These are phyloP conservation scores for Agrochola circellaris DNA, from an alignment of 2,888 invertebrate species.

Conservation along the genomic window DNA sequence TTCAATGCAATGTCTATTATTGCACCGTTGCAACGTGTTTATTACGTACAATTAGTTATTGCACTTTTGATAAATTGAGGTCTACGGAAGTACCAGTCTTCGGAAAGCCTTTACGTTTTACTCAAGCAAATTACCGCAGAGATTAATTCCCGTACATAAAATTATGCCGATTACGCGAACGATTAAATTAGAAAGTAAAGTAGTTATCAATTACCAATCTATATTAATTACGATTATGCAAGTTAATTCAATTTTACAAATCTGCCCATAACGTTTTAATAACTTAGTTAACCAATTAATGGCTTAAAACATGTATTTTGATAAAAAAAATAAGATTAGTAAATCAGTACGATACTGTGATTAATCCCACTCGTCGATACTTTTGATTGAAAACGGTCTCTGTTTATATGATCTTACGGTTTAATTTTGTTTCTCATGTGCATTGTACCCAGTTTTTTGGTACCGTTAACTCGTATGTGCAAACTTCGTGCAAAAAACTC, in stretches of 20 bases:
- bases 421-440: conserved; percentile 42
- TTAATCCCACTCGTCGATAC: conserved; percentile 34
- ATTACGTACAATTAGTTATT: conserved; percentile 57
- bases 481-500: conserved; percentile 76
- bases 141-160: conserved; percentile 10
- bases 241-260: conserved; percentile 39
- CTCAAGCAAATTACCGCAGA: not conserved
- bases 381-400: conserved; percentile 40
- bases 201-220: conserved; percentile 51
- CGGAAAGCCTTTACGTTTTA: conserved; percentile 17
- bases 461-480: conserved; percentile 80
- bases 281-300: conserved; percentile 48
- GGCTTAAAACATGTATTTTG: conserved; percentile 43
- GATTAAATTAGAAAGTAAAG: conserved; percentile 49
- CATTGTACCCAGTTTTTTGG: conserved; percentile 62
- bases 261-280: conserved; percentile 38
- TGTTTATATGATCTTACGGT: conserved; percentile 37
- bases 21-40: conserved; percentile 58
- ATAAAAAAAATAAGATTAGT: conserved; percentile 57
- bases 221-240: conserved; percentile 45
- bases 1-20: conserved; percentile 82
- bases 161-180: conserved; percentile 21
- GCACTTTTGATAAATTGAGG: conserved; percentile 59
- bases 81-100: conserved; percentile 58
- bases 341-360: conserved; percentile 57